These are phyloP conservation scores for Pandion haliaetus DNA, from an alignment of 2,113 vertebrate species.

Conservation along the genomic window DNA sequence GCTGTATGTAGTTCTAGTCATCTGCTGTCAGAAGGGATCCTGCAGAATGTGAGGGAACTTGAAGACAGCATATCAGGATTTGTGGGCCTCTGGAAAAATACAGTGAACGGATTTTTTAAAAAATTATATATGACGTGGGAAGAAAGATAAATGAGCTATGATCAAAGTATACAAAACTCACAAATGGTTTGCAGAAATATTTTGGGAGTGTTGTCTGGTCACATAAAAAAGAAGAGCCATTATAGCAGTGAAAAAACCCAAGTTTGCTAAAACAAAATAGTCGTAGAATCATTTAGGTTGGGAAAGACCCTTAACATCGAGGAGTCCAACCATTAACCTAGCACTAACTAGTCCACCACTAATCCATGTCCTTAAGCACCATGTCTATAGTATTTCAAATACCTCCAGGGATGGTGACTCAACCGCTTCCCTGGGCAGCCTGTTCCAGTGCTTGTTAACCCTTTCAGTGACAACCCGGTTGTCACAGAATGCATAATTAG, in stretches of 20 bases:
- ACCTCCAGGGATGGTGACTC: not conserved
- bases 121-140: not conserved
- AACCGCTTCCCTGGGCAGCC: not conserved
- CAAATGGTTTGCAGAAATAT: not conserved
- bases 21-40: not conserved
- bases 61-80: not conserved
- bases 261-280: not conserved
- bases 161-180: not conserved
- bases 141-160: not conserved
- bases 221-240: not conserved
- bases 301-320: fast-evolving
- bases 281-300: not conserved
- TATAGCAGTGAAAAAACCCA: not conserved
- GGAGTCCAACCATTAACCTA: not conserved
- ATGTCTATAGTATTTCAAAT: not conserved
- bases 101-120: not conserved
- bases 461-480: not conserved
- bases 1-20: not conserved
- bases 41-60: not conserved
- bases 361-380: too few relatives aligned
- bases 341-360: too few relatives aligned
- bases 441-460: not conserved
- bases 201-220: not conserved
- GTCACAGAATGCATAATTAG: not conserved
- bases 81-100: not conserved